These are phyloP conservation scores for Panthera uncia DNA, from an alignment of 2,113 vertebrate species.

Conservation along the genomic window DNA sequence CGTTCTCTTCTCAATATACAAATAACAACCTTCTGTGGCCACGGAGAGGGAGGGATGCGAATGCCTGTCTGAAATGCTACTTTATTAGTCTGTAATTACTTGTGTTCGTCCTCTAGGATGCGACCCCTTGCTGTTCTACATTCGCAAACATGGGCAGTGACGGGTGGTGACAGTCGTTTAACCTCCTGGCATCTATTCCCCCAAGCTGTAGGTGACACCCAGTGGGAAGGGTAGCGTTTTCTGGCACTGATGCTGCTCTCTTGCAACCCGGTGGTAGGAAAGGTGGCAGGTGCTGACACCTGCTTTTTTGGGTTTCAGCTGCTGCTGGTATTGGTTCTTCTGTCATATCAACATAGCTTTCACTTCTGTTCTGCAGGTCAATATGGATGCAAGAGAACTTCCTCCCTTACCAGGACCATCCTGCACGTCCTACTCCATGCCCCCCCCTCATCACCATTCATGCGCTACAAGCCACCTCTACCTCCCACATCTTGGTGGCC, in stretches of 20 bases:
- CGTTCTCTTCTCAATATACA: not conserved
- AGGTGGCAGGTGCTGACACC: not conserved
- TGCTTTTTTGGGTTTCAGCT: not conserved
- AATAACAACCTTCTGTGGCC: not conserved
- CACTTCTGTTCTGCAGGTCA: conserved; percentile 71
- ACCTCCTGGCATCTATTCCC: not conserved
- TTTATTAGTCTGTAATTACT: not conserved
- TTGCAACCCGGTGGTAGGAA: not conserved
- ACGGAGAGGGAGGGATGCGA: not conserved
- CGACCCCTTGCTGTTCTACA: not conserved
- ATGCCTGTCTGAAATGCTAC: not conserved
- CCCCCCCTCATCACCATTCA: conserved; percentile 71
- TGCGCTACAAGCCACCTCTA: not conserved
- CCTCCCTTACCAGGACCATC: conserved; percentile 89
- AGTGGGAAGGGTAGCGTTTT: not conserved
- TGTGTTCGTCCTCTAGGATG: not conserved
- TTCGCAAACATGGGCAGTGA: not conserved
- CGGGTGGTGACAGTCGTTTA: not conserved
- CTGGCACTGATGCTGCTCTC: not conserved
- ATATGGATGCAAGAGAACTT: conserved; percentile 83
- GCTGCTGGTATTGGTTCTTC: not conserved
- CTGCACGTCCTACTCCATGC: conserved; percentile 75
- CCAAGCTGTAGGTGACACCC: too few species aligned
- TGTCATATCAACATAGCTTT: not conserved
- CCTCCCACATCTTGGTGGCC: not conserved